A percentile compares a stretch with the other conserved stretches of the same genome.
These are phyloP conservation scores for Eretmochelys imbricata DNA, from an alignment of 2,113 vertebrate genomes.

Conservation along the genomic window DNA sequence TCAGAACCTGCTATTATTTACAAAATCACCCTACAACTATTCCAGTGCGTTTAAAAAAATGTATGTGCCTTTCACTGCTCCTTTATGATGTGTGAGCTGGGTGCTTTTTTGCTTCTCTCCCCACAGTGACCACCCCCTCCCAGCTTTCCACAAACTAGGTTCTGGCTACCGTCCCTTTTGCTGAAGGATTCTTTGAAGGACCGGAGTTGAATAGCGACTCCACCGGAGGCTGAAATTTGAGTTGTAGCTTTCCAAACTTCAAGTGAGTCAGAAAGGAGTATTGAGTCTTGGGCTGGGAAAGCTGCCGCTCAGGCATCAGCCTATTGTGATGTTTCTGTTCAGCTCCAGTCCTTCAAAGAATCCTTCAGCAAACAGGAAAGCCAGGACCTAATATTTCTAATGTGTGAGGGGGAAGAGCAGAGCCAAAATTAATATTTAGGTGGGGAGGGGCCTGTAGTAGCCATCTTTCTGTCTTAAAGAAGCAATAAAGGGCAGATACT, in stretches of 20 bases:
- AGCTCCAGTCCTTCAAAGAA: slow-evolving; percentile 27
- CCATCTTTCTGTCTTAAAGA: slow-evolving; percentile 32
- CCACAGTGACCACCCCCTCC: neutral
- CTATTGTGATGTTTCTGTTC: slow-evolving; percentile 59
- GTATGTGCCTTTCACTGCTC: slow-evolving; percentile 15
- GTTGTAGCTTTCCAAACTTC: slow-evolving; percentile 58
- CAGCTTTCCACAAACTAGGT: slow-evolving; percentile 15
- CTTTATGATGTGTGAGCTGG: neutral
- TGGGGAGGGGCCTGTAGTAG: neutral
- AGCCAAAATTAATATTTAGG: neutral
- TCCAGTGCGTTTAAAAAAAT: slow-evolving; percentile 52
- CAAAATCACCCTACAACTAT: slow-evolving; percentile 32
- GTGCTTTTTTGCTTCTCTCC: slow-evolving; percentile 57
- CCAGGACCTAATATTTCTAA: neutral
- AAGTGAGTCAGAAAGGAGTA: slow-evolving; percentile 56
- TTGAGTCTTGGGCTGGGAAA: slow-evolving; percentile 50
- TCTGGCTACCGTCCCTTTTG: slow-evolving; percentile 30
- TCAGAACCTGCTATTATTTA: slow-evolving; percentile 26
- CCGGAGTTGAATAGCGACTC: slow-evolving; percentile 52
- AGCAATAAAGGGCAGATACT: slow-evolving; percentile 35
- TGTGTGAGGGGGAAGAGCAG: neutral
- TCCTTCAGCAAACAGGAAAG: slow-evolving; percentile 26
- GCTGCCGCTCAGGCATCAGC: slow-evolving; percentile 47
- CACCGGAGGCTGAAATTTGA: slow-evolving; percentile 66
- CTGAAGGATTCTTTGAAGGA: neutral